Conservation (phyloP, 2,888 invertebrate species). For the Cantharis flavilabris region DNA sequence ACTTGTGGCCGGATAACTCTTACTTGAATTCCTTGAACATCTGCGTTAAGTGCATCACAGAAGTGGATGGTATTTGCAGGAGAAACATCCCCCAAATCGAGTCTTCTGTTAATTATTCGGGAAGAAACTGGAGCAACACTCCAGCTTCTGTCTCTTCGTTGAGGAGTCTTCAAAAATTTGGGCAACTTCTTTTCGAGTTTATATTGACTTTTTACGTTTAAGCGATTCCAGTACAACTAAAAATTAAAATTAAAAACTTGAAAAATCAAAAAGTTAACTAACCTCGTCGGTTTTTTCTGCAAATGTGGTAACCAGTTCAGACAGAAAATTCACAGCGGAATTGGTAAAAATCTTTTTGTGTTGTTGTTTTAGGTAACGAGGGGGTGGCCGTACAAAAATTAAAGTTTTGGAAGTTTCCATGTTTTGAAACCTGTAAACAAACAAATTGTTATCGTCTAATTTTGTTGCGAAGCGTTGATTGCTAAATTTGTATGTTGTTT, state of each 20-base stretch:
- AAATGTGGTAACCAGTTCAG: slow-evolving; percentile 59
- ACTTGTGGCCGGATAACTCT: not conserved
- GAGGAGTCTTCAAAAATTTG: slow-evolving; percentile 56
- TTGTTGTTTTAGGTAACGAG: slow-evolving; percentile 60
- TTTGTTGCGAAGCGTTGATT: not conserved
- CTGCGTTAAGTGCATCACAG: slow-evolving; percentile 59
- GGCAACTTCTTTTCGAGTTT: slow-evolving; percentile 48
- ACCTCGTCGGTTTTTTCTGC: slow-evolving; percentile 58
- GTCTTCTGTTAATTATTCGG: slow-evolving; percentile 61
- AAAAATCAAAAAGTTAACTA: not conserved
- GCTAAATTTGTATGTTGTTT: not conserved
- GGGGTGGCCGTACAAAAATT: slow-evolving; percentile 42
- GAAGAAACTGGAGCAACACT: slow-evolving; percentile 62
- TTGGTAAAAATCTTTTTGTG: slow-evolving; percentile 62
- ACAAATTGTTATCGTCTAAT: not conserved
- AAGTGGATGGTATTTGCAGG: slow-evolving; percentile 65
- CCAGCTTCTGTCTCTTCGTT: slow-evolving; percentile 60
- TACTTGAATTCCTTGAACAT: slow-evolving; percentile 66
- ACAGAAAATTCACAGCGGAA: slow-evolving; percentile 62
- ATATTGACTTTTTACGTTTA: slow-evolving; percentile 51
- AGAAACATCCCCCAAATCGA: slow-evolving; percentile 70
- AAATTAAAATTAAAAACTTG: slow-evolving; percentile 5
- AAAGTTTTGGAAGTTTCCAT: not conserved
- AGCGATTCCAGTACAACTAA: slow-evolving; percentile 47
- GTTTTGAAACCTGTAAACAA: not conserved